Evolutionary conservation across 2,888 invertebrate genomes (phyloP), one percentile per base, ranked within the genome.

Genomic region (Nudaria mundana): DNA sequence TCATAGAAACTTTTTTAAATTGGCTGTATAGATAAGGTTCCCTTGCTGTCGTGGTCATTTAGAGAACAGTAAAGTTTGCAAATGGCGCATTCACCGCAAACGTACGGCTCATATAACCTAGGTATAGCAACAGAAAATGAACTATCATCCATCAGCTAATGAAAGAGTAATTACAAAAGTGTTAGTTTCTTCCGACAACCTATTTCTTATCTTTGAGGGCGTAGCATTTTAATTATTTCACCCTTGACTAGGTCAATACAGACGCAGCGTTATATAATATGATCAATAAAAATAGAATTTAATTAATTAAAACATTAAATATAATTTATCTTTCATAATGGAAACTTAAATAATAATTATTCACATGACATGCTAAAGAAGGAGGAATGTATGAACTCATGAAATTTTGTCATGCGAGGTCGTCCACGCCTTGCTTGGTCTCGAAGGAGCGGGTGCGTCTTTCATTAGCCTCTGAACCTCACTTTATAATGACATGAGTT

Each of bases 91-190:
- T 50, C 35, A 52, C 42, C 37, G 44, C 42, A 36, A 11, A 33
- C 3, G 11, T 44, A 38, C 39, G 37, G 56, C 52, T 49, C 22
- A 36, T 41, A n/a, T n/a, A n/a, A n/a, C 8, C 3, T 18, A 18
- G 18, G 18, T 5, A 15, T 30, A 45, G 43, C 59, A 56, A 56
- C 52, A 52, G 48, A 50, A 52, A 38, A 44, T 48, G 44, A 42
- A 48, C 39, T 29, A 18, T 31, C 63, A 74, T 78, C 82, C 84
- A 88, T 88, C 88, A 88, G 75, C 87, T 88, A 88, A 87, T 88
- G 88, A 84, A 85, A 74, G 73, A 51, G 81, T 84, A 85, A 87
- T 88, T 84, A 86, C 76, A 81, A 85, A 80, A 83, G 81, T 85
- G 85, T 75, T 45, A 73, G 78, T 84, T 83, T 87, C 87, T 87